Evolutionary conservation across 2,888 invertebrate species (phyloP), one percentile per base, ranked within the genome.

Genomic region (Melieria picta): DNA sequence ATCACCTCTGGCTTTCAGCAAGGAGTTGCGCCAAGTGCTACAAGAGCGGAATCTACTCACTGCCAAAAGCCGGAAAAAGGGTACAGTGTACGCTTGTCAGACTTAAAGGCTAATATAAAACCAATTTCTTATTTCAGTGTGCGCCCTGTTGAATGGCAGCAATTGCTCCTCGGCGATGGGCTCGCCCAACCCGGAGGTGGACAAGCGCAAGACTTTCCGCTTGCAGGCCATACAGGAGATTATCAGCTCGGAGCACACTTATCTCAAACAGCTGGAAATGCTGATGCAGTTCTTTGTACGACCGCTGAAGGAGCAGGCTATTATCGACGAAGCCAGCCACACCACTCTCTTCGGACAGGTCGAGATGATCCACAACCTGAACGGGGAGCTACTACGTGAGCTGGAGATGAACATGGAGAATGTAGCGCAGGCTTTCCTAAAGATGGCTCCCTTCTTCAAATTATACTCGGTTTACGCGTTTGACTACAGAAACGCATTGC

Each of bases 391-490:
- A 7, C 81, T 91, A 6, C 86, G 88, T 7, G 90, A 91, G 80
- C 82, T 93, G 63, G 89, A 89, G 76, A 79, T 86, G 7, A 87
- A 90, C 78, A 84, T 88, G 72, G 88, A 90, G 47, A 90, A 91
- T 82, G 88, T 93, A 7, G 91, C 91, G 0, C 84, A 87, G 65
- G 91, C 93, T 0, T 93, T 94, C 83, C 88, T 90, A 0, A 91
- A 90, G 80, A 89, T 94, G 74, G 93, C 92, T 1, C 94, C 94
- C 4, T 94, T 91, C 82, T 91, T 94, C 67, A 94, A 94, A 84
- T 83, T 93, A 16, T 94, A 94, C 81, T 93, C 93, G 0, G 90
- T 91, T 0, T 94, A 94, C 83, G 93, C 93, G 0, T 93, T 91
- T 74, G 92, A 92, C 79, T 93, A 92, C 81, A 91, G 91, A 76